phyloP scores from a whole-genome alignment of 2,113 vertebrate species.

The Petaurus breviceps region DNA sequence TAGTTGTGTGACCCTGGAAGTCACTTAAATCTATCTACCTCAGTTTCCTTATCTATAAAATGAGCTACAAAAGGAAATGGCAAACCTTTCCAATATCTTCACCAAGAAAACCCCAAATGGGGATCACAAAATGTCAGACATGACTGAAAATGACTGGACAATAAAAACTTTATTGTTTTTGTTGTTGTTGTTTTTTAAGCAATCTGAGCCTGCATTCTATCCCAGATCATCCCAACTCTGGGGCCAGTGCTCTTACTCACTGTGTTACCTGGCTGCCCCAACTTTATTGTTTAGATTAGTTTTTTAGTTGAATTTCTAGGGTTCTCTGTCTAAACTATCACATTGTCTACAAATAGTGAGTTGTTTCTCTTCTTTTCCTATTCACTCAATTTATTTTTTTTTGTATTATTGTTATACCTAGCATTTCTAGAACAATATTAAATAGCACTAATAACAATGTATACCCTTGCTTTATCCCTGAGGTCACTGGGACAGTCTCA shows the following conservation, averaged over 20 bases:
- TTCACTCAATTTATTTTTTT: not conserved
- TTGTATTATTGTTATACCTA: not conserved
- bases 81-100: not conserved
- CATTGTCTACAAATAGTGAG: not conserved
- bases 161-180: not conserved
- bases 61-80: not conserved
- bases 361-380: not conserved
- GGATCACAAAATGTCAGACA: not conserved
- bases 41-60: not conserved
- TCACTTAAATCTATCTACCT: not conserved
- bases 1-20: not conserved
- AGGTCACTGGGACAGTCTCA: not conserved
- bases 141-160: not conserved
- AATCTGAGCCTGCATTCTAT: too few species aligned
- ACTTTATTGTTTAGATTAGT: not conserved
- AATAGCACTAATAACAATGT: not conserved
- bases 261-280: too few species aligned
- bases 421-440: not conserved
- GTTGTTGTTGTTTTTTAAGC: too few species aligned
- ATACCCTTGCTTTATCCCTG: not conserved
- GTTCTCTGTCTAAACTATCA: not conserved
- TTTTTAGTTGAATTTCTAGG: not conserved
- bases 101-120: not conserved
- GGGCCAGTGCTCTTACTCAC: too few species aligned
- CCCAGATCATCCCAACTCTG: too few species aligned